Evolutionary conservation across 2,113 vertebrate species (phyloP).

Genomic region (Pyrgilauda ruficollis): DNA sequence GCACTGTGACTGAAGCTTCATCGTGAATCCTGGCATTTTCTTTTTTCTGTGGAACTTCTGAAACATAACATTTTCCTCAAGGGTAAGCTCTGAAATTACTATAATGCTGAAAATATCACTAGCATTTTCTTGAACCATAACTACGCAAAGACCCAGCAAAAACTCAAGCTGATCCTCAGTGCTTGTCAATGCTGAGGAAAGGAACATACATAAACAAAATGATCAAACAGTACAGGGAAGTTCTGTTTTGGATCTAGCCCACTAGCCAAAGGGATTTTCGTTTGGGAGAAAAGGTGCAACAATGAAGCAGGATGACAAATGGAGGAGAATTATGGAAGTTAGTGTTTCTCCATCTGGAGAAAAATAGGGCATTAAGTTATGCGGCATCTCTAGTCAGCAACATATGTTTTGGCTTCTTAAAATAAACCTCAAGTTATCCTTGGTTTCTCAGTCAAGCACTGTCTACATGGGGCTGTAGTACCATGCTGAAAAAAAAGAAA

Average conservation of each 20-base stretch:
- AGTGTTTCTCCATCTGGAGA: conserved; percentile 45
- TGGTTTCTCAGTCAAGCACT: conserved; percentile 72
- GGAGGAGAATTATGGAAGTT: conserved; percentile 36
- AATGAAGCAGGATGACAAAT: conserved; percentile 23
- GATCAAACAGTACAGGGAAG: not conserved
- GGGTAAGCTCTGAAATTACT: not conserved
- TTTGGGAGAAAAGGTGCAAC: conserved; percentile 41
- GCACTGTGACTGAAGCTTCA: not conserved
- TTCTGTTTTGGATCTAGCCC: conserved; percentile 43
- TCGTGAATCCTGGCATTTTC: not conserved
- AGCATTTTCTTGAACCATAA: not conserved
- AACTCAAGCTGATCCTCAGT: conserved; percentile 23
- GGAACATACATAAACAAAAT: not conserved
- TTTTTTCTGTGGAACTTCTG: conserved; percentile 8
- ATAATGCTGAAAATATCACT: not conserved
- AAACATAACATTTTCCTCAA: not conserved
- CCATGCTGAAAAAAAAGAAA: conserved; percentile 11
- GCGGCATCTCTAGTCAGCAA: conserved; percentile 60
- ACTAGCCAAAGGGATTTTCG: not conserved
- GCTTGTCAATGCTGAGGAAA: not conserved
- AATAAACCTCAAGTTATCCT: conserved; percentile 68
- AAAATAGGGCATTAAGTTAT: conserved; percentile 29
- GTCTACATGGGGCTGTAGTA: conserved; percentile 36
- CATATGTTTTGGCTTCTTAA: conserved; percentile 71
- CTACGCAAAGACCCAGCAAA: not conserved